phyloP scores from a whole-genome alignment of 2,113 vertebrate genomes.

The Neoarius graeffei region DNA sequence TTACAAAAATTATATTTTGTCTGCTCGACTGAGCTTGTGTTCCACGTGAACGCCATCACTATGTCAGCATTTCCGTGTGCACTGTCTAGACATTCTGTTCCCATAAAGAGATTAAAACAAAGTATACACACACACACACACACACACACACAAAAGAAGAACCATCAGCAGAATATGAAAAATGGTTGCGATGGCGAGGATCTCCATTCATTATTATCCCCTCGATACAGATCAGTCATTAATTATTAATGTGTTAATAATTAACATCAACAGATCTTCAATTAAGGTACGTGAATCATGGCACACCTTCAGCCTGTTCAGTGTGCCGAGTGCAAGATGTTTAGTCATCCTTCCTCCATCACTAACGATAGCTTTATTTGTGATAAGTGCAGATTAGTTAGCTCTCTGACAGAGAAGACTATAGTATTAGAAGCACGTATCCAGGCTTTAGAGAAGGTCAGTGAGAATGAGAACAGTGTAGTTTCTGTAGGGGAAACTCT shows the following conservation, averaged over 20 bases:
- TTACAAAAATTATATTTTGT: neutral
- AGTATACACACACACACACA: slow-evolving; percentile 7
- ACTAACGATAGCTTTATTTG: too few relatives aligned
- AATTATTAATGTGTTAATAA: slow-evolving; percentile 48
- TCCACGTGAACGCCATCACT: neutral
- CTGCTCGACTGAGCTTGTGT: neutral
- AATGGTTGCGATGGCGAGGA: slow-evolving; percentile 37
- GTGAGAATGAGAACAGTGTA: too few relatives aligned
- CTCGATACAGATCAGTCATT: slow-evolving; percentile 53
- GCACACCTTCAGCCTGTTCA: too few relatives aligned
- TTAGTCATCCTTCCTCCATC: too few relatives aligned
- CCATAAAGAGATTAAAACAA: slow-evolving; percentile 4
- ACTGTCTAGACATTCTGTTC: slow-evolving; percentile 13
- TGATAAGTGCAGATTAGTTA: too few relatives aligned
- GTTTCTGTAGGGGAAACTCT: too few relatives aligned
- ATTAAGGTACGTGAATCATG: too few relatives aligned
- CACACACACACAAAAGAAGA: slow-evolving; percentile 5
- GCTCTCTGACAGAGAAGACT: too few relatives aligned
- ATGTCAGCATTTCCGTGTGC: neutral
- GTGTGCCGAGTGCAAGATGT: too few relatives aligned
- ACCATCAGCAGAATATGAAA: slow-evolving; percentile 50
- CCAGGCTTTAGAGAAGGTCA: too few relatives aligned
- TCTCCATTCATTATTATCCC: slow-evolving; percentile 57
- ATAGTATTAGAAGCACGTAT: too few relatives aligned
- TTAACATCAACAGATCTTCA: too few relatives aligned